These are phyloP conservation scores for Lasiurus borealis DNA, from an alignment of 2,113 vertebrate species.

Conservation along the genomic window DNA sequence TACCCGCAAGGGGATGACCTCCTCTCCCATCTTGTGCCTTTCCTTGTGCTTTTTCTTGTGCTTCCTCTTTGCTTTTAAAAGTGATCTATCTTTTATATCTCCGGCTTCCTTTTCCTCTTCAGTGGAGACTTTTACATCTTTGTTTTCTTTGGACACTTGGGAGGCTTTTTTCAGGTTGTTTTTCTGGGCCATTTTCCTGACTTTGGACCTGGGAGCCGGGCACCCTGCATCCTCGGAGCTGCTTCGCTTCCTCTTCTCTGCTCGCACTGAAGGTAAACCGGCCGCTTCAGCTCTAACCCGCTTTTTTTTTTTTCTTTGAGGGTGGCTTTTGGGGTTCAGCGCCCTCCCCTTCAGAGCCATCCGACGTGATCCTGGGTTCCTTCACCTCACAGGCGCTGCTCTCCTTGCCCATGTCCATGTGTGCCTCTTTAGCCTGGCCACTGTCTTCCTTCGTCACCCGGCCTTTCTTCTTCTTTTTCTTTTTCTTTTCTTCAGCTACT, in stretches of 20 bases:
- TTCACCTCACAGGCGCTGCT: conserved; percentile 80
- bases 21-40: conserved; percentile 94
- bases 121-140: conserved; percentile 85
- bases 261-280: conserved; percentile 77
- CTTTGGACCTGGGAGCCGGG: conserved; percentile 85
- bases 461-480: conserved; percentile 93
- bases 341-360: conserved; percentile 84
- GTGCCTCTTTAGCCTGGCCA: conserved; percentile 80
- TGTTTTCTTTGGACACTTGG: conserved; percentile 79
- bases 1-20: conserved; percentile 94
- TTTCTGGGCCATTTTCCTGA: conserved; percentile 86
- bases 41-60: conserved; percentile 98
- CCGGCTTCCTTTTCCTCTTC: conserved; percentile 87
- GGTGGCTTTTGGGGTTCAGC: conserved; percentile 80
- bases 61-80: conserved; percentile 94
- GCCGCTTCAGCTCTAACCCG: conserved; percentile 82
- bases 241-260: conserved; percentile 86
- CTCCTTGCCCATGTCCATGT: conserved; percentile 42
- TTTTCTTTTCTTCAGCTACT: conserved; percentile 92
- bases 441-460: conserved; percentile 88
- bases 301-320: conserved; percentile 87
- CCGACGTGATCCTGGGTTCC: conserved; percentile 76
- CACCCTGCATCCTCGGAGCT: conserved; percentile 81
- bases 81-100: conserved; percentile 90
- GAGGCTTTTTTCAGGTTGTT: conserved; percentile 63